Evolutionary conservation across 2,113 vertebrate genomes (phyloP), one percentile per base, ranked within the genome.

Genomic region (Albula goreensis): DNA sequence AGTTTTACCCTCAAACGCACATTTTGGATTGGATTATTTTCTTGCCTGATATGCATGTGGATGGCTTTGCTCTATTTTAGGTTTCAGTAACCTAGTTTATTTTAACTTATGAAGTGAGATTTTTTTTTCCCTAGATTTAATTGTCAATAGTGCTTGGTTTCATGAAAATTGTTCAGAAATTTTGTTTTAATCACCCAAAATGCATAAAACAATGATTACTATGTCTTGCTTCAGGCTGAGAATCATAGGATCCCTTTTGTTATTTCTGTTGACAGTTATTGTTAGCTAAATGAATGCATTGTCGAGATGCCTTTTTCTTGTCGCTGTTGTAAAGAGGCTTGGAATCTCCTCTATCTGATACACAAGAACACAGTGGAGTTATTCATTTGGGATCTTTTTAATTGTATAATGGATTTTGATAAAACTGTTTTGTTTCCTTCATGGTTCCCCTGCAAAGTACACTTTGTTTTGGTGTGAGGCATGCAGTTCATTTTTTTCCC

Each of bases 371-470:
- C 52, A 80, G 10, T 60, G 48, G 52, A 56, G 3, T 50, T 25
- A 80, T 63, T 85, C 17, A 60, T 85, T 78, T 60, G 84, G 66
- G 50, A 74, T 79, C 31, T 80, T 56, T 86, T 88, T 84, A 86
- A 78, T 81, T 60, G 50, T 86, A 48, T 49, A 50, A 51, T 78
- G 78, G 74, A 25, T 57, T 57, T 80, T 77, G n/a, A 52, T 82
- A 17, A 86, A 50, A 80, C 63, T 85, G 70, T 50, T 57, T 84
- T 84, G 63, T 17, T 41, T 49, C 31, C 74, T 25, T 17, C 57
- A 50, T 50, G 50, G 15, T 78, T 79, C 56, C 31, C 31, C 31
- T 41, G 51, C 25, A 12, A 41, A 83, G 22, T 49, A 70, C 41
- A 70, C 48, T 25, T 70, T 83, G 57, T 48, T 70, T 48, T 50